phyloP scores from a whole-genome alignment of 2,888 invertebrate genomes.

The Monoplex corrugatus region DNA sequence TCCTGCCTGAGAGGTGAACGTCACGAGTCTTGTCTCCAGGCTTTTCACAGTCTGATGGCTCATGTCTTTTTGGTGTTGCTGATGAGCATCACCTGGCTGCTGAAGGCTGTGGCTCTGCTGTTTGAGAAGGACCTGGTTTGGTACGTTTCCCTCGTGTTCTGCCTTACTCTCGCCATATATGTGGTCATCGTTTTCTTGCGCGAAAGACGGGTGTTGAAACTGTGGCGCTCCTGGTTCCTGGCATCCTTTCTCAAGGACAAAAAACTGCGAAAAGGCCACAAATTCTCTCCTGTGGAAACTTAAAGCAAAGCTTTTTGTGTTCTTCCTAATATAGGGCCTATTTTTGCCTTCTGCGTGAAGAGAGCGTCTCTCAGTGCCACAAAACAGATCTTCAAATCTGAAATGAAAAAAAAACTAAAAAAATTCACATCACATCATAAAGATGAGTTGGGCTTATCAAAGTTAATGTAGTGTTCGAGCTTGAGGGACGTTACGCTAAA shows the following conservation, averaged over 20 bases:
- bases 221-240: background rate
- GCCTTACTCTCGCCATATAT: background rate
- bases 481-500: too few species aligned
- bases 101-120: background rate
- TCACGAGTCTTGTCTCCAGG: background rate
- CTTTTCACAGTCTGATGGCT: background rate
- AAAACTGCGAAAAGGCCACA: background rate
- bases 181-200: background rate
- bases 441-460: background rate
- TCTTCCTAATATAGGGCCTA: background rate
- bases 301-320: background rate
- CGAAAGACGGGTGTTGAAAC: background rate
- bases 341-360: too few species aligned
- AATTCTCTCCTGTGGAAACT: slow-evolving; percentile 19
- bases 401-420: background rate
- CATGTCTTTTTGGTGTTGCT: background rate
- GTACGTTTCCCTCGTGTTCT: background rate
- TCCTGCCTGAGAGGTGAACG: background rate
- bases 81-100: background rate
- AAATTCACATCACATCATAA: background rate
- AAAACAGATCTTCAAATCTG: background rate
- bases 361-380: too few species aligned
- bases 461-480: background rate
- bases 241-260: background rate
- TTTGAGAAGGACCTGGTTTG: background rate